Percentiles rank a stretch among this genome's conserved stretches.
Evolutionary conservation across 64 coral and sea anemone species (phyloP).

Genomic region (Montipora cactus): DNA sequence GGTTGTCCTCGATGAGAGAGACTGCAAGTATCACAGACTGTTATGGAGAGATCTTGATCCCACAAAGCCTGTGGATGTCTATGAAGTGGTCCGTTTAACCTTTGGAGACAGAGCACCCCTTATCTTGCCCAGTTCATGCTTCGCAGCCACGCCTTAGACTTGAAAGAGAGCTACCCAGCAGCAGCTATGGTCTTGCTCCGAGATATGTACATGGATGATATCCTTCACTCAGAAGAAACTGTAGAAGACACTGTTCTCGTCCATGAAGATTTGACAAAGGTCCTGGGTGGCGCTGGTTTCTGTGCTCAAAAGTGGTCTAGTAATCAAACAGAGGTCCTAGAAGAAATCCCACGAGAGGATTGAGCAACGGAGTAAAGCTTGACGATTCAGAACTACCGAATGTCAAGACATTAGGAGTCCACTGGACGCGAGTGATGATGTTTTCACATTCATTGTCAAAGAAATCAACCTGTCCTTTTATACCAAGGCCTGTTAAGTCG

Average conservation of each 20-base stretch:
- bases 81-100: background rate
- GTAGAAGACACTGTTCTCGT: too few species aligned
- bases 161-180: background rate
- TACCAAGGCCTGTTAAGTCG: slow-evolving; percentile 5
- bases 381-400: background rate
- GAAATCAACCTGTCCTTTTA: background rate
- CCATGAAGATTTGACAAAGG: too few species aligned
- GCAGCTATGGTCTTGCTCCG: background rate
- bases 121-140: too few species aligned
- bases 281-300: background rate
- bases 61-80: slow-evolving; percentile 17
- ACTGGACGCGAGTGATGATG: slow-evolving; percentile 2
- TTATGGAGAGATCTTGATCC: slow-evolving; percentile 12
- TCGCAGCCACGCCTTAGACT: background rate
- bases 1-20: slow-evolving; percentile 32
- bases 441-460: background rate
- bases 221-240: background rate
- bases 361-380: background rate
- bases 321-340: background rate
- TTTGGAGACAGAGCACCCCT: too few species aligned
- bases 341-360: background rate
- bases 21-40: slow-evolving; percentile 32
- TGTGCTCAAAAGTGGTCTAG: background rate
- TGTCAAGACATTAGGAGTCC: background rate
- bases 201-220: background rate